phyloP scores from a whole-genome alignment of 2,888 invertebrate species.

The Cremastobaeus sp. region DNA sequence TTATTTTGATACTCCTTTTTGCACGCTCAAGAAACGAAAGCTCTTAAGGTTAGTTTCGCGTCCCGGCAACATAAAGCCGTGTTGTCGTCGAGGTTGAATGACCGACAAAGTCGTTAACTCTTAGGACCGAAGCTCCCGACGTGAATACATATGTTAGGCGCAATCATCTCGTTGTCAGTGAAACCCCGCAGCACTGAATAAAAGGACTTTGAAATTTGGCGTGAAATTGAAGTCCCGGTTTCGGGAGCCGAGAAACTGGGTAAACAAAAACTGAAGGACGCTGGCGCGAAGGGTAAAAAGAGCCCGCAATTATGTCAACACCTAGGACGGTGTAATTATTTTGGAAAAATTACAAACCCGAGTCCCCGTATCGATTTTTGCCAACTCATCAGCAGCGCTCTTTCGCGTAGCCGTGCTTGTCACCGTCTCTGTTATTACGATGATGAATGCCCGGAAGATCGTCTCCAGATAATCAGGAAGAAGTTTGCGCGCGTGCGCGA shows the following conservation, averaged over 20 bases:
- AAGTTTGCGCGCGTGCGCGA: slow-evolving; percentile 26
- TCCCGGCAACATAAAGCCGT: slow-evolving; percentile 37
- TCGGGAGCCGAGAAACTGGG: neutral
- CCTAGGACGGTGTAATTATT: slow-evolving; percentile 27
- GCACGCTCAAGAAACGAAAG: slow-evolving; percentile 20
- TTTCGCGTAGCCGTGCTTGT: slow-evolving; percentile 47
- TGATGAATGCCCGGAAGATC: slow-evolving; percentile 57
- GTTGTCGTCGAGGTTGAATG: slow-evolving; percentile 54
- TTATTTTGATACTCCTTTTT: slow-evolving; percentile 23
- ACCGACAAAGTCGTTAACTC: slow-evolving; percentile 51
- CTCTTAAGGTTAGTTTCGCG: slow-evolving; percentile 34
- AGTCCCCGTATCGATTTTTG: slow-evolving; percentile 50
- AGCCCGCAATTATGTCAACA: neutral
- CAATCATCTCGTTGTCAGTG: slow-evolving; percentile 40
- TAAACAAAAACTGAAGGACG: neutral
- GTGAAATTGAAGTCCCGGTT: slow-evolving; percentile 8
- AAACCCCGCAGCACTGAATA: neutral
- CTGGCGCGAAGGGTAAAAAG: neutral
- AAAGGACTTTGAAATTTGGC: slow-evolving; percentile 6
- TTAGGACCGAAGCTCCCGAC: slow-evolving; percentile 6
- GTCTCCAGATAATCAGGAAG: slow-evolving; percentile 44
- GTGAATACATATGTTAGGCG: slow-evolving; percentile 34
- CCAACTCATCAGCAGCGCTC: slow-evolving; percentile 32
- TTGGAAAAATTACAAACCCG: slow-evolving; percentile 30
- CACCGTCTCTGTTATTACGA: slow-evolving; percentile 54